These are phyloP conservation scores for Dorcus hopei DNA, from an alignment of 2,888 invertebrate genomes.

Conservation along the genomic window DNA sequence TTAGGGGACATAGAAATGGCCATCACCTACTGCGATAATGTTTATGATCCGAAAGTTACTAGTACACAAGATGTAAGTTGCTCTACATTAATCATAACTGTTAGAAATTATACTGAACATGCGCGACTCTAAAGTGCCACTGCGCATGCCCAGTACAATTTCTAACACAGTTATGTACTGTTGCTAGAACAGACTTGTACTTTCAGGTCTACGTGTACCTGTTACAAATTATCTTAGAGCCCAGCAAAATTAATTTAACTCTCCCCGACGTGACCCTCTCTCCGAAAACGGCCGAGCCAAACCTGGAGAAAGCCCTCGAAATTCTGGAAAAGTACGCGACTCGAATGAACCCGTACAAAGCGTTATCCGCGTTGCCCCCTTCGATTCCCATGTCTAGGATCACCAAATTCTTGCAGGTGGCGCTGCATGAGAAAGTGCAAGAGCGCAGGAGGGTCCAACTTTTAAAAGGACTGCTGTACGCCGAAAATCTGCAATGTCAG, in stretches of 20 bases:
- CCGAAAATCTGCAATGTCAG: conserved; percentile 83
- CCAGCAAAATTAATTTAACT: conserved; percentile 36
- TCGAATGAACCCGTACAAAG: conserved; percentile 79
- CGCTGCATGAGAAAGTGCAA: conserved; percentile 71
- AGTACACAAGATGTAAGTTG: conserved; percentile 22
- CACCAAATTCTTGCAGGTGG: conserved; percentile 51
- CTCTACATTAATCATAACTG: neutral
- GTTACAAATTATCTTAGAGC: conserved; percentile 45
- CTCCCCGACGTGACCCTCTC: conserved; percentile 48
- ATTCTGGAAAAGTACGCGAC: conserved; percentile 81
- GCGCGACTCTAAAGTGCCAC: too few relatives aligned
- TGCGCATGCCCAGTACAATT: neutral
- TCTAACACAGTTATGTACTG: too few relatives aligned
- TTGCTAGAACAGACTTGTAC: conserved; percentile 6
- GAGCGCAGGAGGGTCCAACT: conserved; percentile 73
- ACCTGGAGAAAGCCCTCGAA: conserved; percentile 74
- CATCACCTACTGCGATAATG: conserved; percentile 77
- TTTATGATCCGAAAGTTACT: conserved; percentile 48
- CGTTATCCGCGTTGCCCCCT: conserved; percentile 76
- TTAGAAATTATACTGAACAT: too few relatives aligned
- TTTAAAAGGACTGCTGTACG: conserved; percentile 76
- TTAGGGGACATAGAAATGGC: conserved; percentile 82
- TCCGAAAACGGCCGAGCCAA: conserved; percentile 65
- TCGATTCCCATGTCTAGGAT: conserved; percentile 73
- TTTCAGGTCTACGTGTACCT: conserved; percentile 44